phyloP scores from a whole-genome alignment of 2,797 vertebrate genomes.

The Neomorphus geoffroyi region DNA sequence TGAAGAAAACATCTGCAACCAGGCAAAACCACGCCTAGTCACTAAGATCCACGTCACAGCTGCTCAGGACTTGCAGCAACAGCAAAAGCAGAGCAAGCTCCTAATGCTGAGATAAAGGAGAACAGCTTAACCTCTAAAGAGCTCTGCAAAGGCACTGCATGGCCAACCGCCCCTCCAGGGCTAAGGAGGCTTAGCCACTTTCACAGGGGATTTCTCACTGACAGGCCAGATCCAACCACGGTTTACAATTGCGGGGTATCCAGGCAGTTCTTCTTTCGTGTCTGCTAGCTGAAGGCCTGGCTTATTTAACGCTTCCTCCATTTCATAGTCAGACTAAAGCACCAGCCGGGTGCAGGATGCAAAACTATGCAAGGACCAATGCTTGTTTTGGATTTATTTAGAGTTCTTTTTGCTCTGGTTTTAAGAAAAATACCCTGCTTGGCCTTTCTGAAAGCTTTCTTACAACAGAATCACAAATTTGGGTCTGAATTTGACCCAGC shows the following conservation, averaged over 20 bases:
- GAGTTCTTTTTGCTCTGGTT: neutral
- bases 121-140: slow-evolving; percentile 48
- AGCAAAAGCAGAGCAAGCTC: neutral
- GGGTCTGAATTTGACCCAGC: neutral
- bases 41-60: neutral
- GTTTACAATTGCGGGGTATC: neutral
- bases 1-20: neutral
- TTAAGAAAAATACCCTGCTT: neutral
- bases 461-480: neutral
- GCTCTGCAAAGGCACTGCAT: neutral
- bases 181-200: slow-evolving; percentile 40
- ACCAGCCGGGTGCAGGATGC: neutral
- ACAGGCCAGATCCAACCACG: neutral
- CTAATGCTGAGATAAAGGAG: slow-evolving; percentile 1
- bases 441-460: neutral
- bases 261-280: neutral
- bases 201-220: slow-evolving; percentile 6
- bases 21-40: neutral
- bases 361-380: neutral
- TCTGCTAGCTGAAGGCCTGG: neutral
- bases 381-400: neutral
- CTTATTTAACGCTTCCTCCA: neutral
- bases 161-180: neutral
- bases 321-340: neutral
- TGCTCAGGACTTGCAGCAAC: neutral